Conservation (phyloP, 2,113 vertebrate genomes). For the Cyrtonyx montezumae region DNA sequence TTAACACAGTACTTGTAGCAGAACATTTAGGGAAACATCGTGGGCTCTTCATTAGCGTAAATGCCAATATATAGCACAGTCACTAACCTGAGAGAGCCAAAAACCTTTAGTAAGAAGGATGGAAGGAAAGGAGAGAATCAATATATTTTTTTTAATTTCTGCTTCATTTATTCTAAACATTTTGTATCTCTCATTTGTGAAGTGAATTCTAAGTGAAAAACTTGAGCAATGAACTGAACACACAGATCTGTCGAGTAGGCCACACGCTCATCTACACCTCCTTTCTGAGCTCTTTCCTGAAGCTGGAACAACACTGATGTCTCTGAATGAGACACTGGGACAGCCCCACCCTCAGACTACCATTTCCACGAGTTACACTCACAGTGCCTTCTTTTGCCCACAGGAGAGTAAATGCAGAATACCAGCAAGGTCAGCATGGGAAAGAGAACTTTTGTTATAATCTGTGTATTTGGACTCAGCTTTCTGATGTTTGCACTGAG, state of each 20-base stretch:
- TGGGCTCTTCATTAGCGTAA: conserved; percentile 52
- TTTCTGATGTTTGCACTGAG: not conserved
- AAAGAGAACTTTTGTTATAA: not conserved
- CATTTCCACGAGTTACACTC: not conserved
- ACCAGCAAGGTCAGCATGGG: not conserved
- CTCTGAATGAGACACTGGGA: not conserved
- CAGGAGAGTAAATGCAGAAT: not conserved
- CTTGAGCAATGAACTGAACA: not conserved
- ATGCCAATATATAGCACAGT: conserved; percentile 47
- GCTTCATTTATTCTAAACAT: conserved; percentile 52
- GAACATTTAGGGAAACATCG: conserved; percentile 48
- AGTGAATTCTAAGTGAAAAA: conserved; percentile 42
- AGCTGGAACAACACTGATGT: not conserved
- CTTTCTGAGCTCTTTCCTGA: not conserved
- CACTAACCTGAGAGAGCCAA: conserved; percentile 21
- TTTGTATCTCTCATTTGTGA: conserved; percentile 33
- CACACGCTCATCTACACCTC: not conserved
- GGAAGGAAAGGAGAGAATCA: conserved; percentile 2
- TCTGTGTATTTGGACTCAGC: not conserved
- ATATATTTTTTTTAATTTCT: not conserved
- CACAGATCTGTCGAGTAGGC: not conserved
- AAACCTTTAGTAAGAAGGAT: conserved; percentile 59
- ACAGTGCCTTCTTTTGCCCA: not conserved
- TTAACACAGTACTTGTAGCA: conserved; percentile 36
- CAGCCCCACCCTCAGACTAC: not conserved